These are phyloP conservation scores for Liparis tanakae DNA, from an alignment of 2,797 vertebrate species.

Conservation along the genomic window DNA sequence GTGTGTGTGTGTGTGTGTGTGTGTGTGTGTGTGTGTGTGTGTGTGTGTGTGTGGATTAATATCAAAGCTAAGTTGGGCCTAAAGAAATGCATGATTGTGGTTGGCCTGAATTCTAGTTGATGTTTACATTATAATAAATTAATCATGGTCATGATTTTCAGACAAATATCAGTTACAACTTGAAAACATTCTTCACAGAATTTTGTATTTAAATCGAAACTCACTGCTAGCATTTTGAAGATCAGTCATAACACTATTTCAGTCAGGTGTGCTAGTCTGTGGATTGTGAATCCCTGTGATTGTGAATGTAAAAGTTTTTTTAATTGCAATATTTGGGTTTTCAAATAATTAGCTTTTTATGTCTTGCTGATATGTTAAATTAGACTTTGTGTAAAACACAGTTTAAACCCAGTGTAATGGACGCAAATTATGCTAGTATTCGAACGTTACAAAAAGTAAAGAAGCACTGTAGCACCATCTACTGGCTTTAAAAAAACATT, in stretches of 20 bases:
- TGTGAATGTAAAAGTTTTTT: neutral
- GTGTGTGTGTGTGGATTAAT: constrained; percentile 1
- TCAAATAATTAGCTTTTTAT: neutral
- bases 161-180: neutral
- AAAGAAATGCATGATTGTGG: constrained; percentile 22
- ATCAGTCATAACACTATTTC: neutral
- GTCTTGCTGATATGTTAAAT: neutral
- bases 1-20: neutral
- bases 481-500: constrained; percentile 32
- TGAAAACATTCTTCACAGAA: neutral
- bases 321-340: neutral
- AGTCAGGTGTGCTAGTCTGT: neutral
- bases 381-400: neutral
- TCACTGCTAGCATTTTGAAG: neutral
- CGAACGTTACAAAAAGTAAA: neutral
- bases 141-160: constrained; percentile 10
- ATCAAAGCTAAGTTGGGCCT: constrained; percentile 14
- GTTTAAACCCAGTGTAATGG: constrained; percentile 6
- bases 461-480: constrained; percentile 61
- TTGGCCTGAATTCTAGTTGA: constrained; percentile 8
- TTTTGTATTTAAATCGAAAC: neutral
- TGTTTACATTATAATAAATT: neutral
- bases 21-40: no score
- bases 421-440: neutral
- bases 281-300: neutral